These are phyloP conservation scores for Endomychus coccineus DNA, from an alignment of 2,888 invertebrate genomes.

Conservation along the genomic window DNA sequence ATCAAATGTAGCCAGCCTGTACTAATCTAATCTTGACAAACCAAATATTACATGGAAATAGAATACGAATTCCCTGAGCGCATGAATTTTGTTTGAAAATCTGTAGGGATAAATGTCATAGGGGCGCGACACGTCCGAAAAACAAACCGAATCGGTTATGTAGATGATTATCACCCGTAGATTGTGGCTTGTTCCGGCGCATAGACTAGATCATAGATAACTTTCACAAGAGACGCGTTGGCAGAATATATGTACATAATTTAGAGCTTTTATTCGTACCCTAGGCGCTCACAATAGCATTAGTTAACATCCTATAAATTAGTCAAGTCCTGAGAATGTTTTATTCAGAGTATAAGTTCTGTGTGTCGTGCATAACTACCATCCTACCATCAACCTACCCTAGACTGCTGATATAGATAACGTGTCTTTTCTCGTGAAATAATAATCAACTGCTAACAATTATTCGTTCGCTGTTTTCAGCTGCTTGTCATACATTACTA, in stretches of 20 bases:
- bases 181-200: constrained; percentile 32
- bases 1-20: too few relatives aligned
- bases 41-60: too few relatives aligned
- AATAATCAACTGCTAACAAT: constrained; percentile 14
- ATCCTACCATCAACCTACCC: constrained; percentile 9
- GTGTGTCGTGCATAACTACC: constrained; percentile 16
- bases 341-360: constrained; percentile 30
- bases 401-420: constrained; percentile 14
- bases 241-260: constrained; percentile 38
- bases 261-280: constrained; percentile 36
- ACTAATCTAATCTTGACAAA: too few relatives aligned
- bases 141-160: too few relatives aligned
- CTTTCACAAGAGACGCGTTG: constrained; percentile 34
- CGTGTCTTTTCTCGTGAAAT: constrained; percentile 13
- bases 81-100: too few relatives aligned
- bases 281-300: constrained; percentile 35
- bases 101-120: too few relatives aligned
- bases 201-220: constrained; percentile 31
- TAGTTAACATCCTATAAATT: constrained; percentile 40
- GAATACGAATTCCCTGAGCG: too few relatives aligned
- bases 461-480: constrained; percentile 14
- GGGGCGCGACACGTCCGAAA: too few relatives aligned
- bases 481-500: too few relatives aligned
- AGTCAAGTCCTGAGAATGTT: constrained; percentile 33
- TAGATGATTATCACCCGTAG: constrained; percentile 26